Evolutionary conservation across 1,140 invertebrate species (phyloP).

Genomic region (Drosophila teissieri): DNA sequence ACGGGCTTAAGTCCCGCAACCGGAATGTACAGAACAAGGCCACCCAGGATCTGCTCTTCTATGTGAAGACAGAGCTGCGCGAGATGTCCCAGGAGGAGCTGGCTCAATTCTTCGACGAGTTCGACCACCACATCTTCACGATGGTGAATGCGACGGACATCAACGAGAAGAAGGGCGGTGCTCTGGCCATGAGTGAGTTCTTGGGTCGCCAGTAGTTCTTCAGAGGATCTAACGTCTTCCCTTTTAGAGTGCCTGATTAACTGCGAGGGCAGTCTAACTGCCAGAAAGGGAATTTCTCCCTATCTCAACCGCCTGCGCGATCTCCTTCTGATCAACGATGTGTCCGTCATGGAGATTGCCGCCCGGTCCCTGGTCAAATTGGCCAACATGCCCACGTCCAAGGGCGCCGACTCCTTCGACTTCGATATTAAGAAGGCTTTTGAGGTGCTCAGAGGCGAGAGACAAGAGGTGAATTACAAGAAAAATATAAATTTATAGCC

Average conservation of each 20-base stretch:
- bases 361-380: constrained; percentile 96
- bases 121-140: constrained; percentile 97
- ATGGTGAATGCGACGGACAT: constrained; percentile 97
- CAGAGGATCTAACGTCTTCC: neutral
- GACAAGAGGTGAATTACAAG: constrained; percentile 90
- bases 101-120: constrained; percentile 95
- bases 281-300: constrained; percentile 93
- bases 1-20: constrained; percentile 94
- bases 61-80: constrained; percentile 95
- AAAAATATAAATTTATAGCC: too few species aligned
- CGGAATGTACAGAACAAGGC: constrained; percentile 93
- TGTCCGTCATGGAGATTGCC: constrained; percentile 97
- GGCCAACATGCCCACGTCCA: constrained; percentile 95
- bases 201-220: neutral
- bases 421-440: constrained; percentile 98
- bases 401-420: constrained; percentile 97
- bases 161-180: constrained; percentile 97
- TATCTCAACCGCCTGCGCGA: constrained; percentile 97
- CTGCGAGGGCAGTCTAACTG: constrained; percentile 94
- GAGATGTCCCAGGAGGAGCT: constrained; percentile 97
- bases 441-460: constrained; percentile 95
- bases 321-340: constrained; percentile 94
- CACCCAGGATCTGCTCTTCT: constrained; percentile 94
- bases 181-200: constrained; percentile 94
- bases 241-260: constrained; percentile 93